Evolutionary conservation across 1,140 invertebrate genomes (phyloP).

Genomic region (Heliconius hewitsoni): DNA sequence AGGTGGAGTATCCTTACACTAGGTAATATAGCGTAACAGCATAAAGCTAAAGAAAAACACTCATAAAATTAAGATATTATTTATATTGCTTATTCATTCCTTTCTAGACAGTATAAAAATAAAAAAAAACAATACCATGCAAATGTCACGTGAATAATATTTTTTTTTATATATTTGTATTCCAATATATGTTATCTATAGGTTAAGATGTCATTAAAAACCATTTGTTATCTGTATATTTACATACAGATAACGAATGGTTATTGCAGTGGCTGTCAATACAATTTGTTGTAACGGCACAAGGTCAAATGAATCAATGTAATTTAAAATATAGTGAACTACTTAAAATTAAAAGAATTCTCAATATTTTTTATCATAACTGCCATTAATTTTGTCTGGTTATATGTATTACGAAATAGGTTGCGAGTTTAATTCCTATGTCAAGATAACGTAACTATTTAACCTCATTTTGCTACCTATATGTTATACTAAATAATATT

Average conservation of each 20-base stretch:
- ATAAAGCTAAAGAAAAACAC: too few relatives aligned
- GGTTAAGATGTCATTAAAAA: slow-evolving; percentile 14
- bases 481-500: too few relatives aligned
- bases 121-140: neutral
- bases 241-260: neutral
- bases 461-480: too few relatives aligned
- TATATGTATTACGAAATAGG: neutral
- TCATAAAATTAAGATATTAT: too few relatives aligned
- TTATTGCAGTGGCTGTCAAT: neutral
- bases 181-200: slow-evolving; percentile 9
- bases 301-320: slow-evolving; percentile 14
- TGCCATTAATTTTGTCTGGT: neutral
- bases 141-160: neutral
- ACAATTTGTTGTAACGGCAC: slow-evolving; percentile 2
- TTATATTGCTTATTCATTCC: too few relatives aligned
- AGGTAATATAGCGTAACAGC: too few relatives aligned
- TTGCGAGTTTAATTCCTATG: neutral
- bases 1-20: too few relatives aligned
- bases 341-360: neutral
- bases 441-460: neutral
- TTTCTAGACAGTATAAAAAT: too few relatives aligned
- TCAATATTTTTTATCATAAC: neutral
- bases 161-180: neutral
- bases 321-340: neutral
- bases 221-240: neutral